These are phyloP conservation scores for Enteromius argenteus DNA, from an alignment of 2,797 vertebrate species.

Conservation along the genomic window DNA sequence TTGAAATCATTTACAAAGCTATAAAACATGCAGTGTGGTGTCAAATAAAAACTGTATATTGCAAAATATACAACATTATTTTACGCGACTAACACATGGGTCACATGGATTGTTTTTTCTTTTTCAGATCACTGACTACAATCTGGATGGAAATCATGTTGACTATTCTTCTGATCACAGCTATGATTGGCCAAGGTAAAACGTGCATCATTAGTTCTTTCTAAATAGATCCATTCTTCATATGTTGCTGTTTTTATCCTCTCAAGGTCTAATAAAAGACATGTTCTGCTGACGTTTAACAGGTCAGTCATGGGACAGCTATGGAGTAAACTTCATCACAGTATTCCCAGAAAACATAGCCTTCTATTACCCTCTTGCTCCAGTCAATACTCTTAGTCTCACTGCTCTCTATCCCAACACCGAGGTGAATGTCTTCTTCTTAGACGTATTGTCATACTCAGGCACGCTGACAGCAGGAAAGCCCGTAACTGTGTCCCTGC, in stretches of 20 bases:
- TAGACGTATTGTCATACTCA: accelerated
- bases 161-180: not conserved
- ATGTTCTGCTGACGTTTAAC: not conserved
- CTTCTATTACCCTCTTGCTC: conserved; percentile 46
- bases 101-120: not conserved
- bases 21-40: not conserved
- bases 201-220: not conserved
- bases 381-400: conserved; percentile 49
- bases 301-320: conserved; percentile 29
- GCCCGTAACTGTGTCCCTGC: accelerated
- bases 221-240: not conserved
- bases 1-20: not conserved
- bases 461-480: accelerated
- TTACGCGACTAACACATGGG: not conserved
- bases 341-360: conserved; percentile 79
- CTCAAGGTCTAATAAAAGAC: not conserved
- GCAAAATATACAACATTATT: not conserved
- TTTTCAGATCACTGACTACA: not conserved
- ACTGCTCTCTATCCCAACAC: conserved; percentile 8
- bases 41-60: not conserved
- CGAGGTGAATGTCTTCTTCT: accelerated
- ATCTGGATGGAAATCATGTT: not conserved
- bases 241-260: not conserved
- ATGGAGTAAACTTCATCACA: conserved; percentile 60
- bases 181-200: conserved; percentile 24